Evolutionary conservation across 2,797 vertebrate genomes (phyloP).

Genomic region (Borostomias antarcticus): DNA sequence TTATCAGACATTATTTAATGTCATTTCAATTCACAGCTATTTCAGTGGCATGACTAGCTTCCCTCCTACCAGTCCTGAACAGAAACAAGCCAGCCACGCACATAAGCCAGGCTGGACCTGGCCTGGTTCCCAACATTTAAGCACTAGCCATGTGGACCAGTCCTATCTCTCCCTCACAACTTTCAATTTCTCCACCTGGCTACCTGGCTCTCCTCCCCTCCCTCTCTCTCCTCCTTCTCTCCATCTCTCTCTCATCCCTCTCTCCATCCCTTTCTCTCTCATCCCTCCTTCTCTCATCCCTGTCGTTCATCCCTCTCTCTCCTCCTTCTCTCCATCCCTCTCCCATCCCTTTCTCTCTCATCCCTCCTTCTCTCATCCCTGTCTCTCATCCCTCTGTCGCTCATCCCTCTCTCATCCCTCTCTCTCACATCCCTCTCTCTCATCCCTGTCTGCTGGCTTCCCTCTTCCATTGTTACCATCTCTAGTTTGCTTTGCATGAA

Average conservation of each 20-base stretch:
- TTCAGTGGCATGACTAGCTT: no score
- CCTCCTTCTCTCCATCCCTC: no score
- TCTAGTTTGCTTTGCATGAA: conserved; percentile 81
- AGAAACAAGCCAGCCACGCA: no score
- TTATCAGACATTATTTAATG: neutral
- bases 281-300: conserved; percentile 13
- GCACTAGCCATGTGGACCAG: conserved; percentile 2
- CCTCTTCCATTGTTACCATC: conserved; percentile 72
- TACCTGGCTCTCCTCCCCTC: no score
- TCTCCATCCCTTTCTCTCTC: conserved; percentile 29
- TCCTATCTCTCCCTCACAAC: conserved; percentile 45
- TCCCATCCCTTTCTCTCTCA: conserved; percentile 1
- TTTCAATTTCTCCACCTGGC: conserved; percentile 68
- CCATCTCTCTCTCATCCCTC: conserved; percentile 46
- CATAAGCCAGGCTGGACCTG: no score
- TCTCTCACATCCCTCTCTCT: conserved; percentile 26
- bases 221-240: conserved; percentile 42
- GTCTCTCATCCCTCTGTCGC: conserved; percentile 24
- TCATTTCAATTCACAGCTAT: no score
- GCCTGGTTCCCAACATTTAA: conserved; percentile 8
- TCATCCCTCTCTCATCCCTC: conserved; percentile 17
- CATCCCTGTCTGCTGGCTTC: conserved; percentile 26
- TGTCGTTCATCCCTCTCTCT: conserved; percentile 19
- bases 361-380: conserved; percentile 19
- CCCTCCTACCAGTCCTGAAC: no score